A percentile compares a stretch with the other conserved stretches of the same genome.
These are phyloP conservation scores for Ctena decussata DNA, from an alignment of 2,888 invertebrate species.

Conservation along the genomic window DNA sequence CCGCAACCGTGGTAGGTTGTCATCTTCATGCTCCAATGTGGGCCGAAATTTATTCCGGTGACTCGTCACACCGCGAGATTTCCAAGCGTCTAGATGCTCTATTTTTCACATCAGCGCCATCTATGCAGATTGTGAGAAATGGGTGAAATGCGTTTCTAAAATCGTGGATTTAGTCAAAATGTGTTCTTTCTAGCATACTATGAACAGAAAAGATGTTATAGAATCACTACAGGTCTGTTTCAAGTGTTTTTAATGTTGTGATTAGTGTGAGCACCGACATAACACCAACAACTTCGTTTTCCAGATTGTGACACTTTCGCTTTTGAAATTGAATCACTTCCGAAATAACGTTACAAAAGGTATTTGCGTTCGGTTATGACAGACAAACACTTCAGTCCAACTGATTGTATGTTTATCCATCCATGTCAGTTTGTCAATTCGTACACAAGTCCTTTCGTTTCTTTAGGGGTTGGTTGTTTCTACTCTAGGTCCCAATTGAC, in stretches of 20 bases:
- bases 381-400: no score
- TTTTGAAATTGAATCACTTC: neutral
- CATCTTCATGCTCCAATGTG: no score
- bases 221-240: constrained; percentile 60
- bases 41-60: no score
- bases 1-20: no score
- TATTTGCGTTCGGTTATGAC: neutral
- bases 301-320: neutral
- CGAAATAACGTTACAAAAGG: neutral
- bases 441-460: no score
- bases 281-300: neutral
- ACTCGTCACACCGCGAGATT: no score
- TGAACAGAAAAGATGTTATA: constrained; percentile 66
- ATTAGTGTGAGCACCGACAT: neutral
- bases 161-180: neutral
- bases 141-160: neutral
- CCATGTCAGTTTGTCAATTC: no score
- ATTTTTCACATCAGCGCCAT: neutral
- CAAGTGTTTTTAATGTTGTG: no score
- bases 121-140: neutral
- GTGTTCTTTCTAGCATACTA: constrained; percentile 30
- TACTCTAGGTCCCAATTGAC: no score
- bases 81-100: no score
- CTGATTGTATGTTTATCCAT: no score
- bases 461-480: no score